Base-by-base conservation (phyloP, 1,140 invertebrate genomes). In the Zaprionus lachaisei region DNA sequence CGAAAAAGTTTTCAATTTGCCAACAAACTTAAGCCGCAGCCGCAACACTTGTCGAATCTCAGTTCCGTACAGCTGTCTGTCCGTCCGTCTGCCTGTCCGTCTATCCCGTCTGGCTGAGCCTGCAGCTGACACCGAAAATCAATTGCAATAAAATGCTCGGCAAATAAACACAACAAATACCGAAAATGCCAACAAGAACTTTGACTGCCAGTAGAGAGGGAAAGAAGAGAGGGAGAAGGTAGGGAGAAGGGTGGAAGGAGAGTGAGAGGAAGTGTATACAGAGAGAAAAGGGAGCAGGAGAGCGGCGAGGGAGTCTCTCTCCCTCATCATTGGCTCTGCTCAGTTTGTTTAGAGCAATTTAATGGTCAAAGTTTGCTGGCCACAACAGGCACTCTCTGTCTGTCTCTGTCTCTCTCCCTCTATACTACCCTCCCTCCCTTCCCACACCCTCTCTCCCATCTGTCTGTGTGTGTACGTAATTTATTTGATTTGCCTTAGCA, bases 61-160 rank as follows among this genome's bases (percentile, higher is more conserved):
- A 63, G 77, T 57, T 38, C 51, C 69, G 38, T 24, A 5, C 26
- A 34, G 12, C 28, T 75, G 67, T 65, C 51, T 69, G 61, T 70
- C 54, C 11, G 49, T 17, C 49, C 2, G 55, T 51, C 63, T 28
- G 54, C 58, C 60, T 41, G 15, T 26, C 24, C 15, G n/a, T 41
- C 38, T 44, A 15, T 2, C 2, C 41, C n/a, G 71, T 67, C 80
- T 70, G 74, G 61, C 80, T 70, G 65, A 57, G 56, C 63, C 68
- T 84, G 81, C 84, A 87, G 85, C 84, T 87, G 84, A 84, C 84
- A 90, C 85, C 81, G 69, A 89, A 87, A 87, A 87, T 87, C 84
- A 87, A 89, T 87, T 87, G 84, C 84, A 84, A 79, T 84, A 82
- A 84, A 86, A 85, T 82, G 67, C 83, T 55, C 61, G 47, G 47